Base-by-base conservation (phyloP, 2,888 invertebrate genomes). In the Dryocosmus kuriphilus region DNA sequence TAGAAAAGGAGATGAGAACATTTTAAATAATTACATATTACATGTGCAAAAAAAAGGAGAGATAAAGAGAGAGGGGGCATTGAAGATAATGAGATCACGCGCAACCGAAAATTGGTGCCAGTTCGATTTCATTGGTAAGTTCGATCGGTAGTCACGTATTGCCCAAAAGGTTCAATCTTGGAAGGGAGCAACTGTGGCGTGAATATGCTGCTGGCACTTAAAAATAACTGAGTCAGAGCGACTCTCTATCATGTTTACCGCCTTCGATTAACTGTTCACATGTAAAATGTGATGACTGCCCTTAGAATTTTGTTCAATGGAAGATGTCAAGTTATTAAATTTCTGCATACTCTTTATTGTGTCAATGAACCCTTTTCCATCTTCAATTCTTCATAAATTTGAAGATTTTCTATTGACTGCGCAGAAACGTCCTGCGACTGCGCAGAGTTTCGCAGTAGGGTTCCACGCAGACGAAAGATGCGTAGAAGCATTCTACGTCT, bases 1-100 rank as follows among this genome's bases (percentile, higher is more conserved):
- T 41, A 67, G 73, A 63, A 63, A 76, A 67, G 73, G 74, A 60
- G 74, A 71, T 41, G 60, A 75, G 75, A 74, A 32, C 57, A 57
- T 14, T 32, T 57, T 74, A 71, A 27, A 51, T 51, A 71, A 71
- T 71, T 71, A 46, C n/a, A n/a, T 46, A 51, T 22, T 27, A 51
- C 19, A 11, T 5, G 32, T 71, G 71, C 32, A 51, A 51, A 51
- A 71, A 51, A 71, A 71, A 60, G 81, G 77, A 79, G 79, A 80
- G 81, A n/a, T n/a, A 74, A 82, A 83, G 77, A 81, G 80, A 81
- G 79, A 83, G 82, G 84, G 83, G 84, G 83, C 85, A 85, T 85
- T 81, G 84, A 84, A 89, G 89, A 90, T 90, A 90, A 90, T 90
- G 90, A 90, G 90, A 90, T 90, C 90, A 90, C 90, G 90, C 90